Evolutionary conservation across 2,797 vertebrate species (phyloP).

Genomic region (Rhynchonycteris naso): DNA sequence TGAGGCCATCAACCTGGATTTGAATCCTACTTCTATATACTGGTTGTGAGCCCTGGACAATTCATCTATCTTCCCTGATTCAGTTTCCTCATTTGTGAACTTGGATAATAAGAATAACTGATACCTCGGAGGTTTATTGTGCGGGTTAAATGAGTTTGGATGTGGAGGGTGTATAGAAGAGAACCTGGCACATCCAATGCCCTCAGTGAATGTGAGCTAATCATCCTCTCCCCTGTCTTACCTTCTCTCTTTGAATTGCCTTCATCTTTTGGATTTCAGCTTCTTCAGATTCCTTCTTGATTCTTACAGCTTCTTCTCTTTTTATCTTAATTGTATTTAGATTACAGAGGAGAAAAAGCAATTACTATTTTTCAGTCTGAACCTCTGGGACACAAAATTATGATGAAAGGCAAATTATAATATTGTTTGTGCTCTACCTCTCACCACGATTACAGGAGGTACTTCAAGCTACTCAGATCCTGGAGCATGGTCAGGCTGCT

Average conservation of each 20-base stretch:
- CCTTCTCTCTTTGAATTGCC: slow-evolving; percentile 90
- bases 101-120: neutral
- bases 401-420: slow-evolving; percentile 71
- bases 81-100: neutral
- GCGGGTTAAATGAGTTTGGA: neutral
- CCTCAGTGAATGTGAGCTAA: neutral
- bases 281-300: slow-evolving; percentile 88
- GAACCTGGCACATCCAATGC: neutral
- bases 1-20: neutral
- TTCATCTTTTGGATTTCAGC: slow-evolving; percentile 87
- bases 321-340: slow-evolving; percentile 83
- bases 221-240: slow-evolving; percentile 73
- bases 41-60: neutral
- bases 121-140: neutral
- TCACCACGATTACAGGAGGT: slow-evolving; percentile 57
- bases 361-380: slow-evolving; percentile 73
- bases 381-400: slow-evolving; percentile 69
- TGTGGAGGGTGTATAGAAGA: neutral
- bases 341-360: slow-evolving; percentile 60
- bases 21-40: neutral
- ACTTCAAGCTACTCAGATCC: slow-evolving; percentile 38
- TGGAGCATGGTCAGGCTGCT: neutral
- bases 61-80: neutral
- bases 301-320: slow-evolving; percentile 86
- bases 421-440: slow-evolving; percentile 50